Percentiles rank a stretch among this genome's conserved stretches.
Conservation (phyloP, 2,113 vertebrate genomes). For the Ceuthmochares aereus region DNA sequence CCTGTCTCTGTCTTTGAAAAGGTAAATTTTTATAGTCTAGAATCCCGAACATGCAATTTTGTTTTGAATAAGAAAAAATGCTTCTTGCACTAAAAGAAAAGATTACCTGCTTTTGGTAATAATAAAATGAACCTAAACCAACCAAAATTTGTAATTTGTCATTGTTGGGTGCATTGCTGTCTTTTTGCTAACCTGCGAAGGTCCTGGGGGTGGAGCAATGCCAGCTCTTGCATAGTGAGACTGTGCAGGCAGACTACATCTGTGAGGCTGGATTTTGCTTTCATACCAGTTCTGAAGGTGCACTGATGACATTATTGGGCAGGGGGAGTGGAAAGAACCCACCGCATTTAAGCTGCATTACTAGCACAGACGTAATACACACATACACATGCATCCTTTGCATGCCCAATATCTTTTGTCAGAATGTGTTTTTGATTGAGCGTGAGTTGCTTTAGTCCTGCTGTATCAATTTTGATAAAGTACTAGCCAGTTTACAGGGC, state of each 20-base stretch:
- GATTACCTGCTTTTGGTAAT: background rate
- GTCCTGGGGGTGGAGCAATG: background rate
- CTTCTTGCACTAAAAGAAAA: background rate
- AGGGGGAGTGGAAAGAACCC: background rate
- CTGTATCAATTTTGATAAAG: background rate
- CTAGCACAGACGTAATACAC: background rate
- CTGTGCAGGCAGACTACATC: background rate
- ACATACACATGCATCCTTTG: fast-evolving
- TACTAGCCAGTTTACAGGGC: background rate
- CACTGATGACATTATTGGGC: background rate
- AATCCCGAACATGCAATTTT: background rate
- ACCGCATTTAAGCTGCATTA: background rate
- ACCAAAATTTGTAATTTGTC: background rate
- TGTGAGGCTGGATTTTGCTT: background rate
- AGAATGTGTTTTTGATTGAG: background rate
- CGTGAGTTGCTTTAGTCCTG: background rate
- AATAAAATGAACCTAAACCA: background rate
- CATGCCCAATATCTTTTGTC: background rate
- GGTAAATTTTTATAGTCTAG: background rate
- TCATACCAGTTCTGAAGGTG: background rate
- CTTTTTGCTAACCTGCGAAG: background rate
- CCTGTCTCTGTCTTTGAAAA: background rate
- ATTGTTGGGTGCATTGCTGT: background rate
- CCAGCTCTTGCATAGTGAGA: background rate
- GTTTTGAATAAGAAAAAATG: background rate